Conservation (phyloP, 2,888 invertebrate species). For the Chrysolina oricalcia region DNA sequence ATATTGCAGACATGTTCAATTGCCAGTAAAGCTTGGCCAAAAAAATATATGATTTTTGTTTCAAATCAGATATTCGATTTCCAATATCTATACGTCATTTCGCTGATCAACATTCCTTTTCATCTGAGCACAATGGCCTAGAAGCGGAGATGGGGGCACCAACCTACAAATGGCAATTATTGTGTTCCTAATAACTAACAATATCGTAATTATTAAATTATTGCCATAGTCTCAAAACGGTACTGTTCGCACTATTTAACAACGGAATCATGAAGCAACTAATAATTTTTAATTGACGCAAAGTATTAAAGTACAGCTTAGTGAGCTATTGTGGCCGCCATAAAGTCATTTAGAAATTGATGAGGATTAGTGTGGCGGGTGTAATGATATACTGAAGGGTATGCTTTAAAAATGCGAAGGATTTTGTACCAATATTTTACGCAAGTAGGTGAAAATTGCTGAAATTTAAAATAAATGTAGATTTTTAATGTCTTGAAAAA, state of each 20-base stretch:
- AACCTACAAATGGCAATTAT: conserved; percentile 2
- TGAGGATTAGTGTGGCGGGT: no score
- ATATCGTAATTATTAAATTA: conserved; percentile 11
- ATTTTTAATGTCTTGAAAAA: no score
- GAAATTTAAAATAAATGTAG: no score
- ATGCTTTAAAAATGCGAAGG: no score
- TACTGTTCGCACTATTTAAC: conserved; percentile 25
- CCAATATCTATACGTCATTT: background rate
- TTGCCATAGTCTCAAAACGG: conserved; percentile 21
- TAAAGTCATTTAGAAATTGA: background rate
- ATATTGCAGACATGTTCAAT: no score
- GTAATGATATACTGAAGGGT: no score
- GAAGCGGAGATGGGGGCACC: background rate
- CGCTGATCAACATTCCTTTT: background rate
- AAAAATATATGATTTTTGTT: no score
- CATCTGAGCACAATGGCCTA: conserved; percentile 9
- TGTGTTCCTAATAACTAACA: conserved; percentile 14
- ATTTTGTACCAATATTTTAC: no score
- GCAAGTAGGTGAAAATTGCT: no score
- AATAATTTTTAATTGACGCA: conserved; percentile 12
- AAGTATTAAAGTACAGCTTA: background rate
- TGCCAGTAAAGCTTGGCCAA: no score
- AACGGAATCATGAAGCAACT: background rate
- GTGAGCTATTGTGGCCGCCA: background rate
- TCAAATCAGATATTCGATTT: no score